Evolutionary conservation across 1,140 invertebrate genomes (phyloP), one percentile per base, ranked within the genome.

Genomic region (Vanessa tameamea): DNA sequence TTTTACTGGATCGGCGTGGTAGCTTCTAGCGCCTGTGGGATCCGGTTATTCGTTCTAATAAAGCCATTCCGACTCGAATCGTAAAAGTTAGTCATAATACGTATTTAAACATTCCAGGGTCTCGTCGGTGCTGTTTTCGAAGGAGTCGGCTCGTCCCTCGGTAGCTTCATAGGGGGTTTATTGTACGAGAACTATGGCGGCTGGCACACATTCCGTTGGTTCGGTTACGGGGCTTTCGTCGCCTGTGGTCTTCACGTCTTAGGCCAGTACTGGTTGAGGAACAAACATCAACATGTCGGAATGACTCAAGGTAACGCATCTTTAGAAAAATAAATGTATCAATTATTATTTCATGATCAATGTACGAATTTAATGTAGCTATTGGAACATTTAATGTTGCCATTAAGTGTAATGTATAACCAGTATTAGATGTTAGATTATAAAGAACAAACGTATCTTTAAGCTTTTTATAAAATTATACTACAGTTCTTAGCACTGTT

Each of bases 41-140:
- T 1, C 20, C 20, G 1, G 20, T 20, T 20, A 20, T 20, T 20
- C 20, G 1, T 20, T 20, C 20, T 20, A 0, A 20, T 20, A 20
- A 20, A 20, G 20, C 20, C 20, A 20, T 0, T 20, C 20, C 20
- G 20, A 20, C 20, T 20, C 20, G 20, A 20, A 20, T 20, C 37
- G 3, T 43, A 43, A 43, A 31, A 43, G 37, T 43, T 9, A 43
- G 6, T 43, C 37, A 43, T 43, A 43, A 43, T 37, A 43, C 6
- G 9, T 9, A 43, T 43, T 1, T 43, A 11, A 43, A 43, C 37
- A 47, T 90, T 87, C 80, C 87, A 97, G 94, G 97, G 97, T 69
- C 92, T 98, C 26, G 95, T 97, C 26, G 97, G 97, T 26, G 97
- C 96, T 47, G 93, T 97, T 64, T 98, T 98, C 86, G 97, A 98